These are phyloP conservation scores for Nyleta sp. DNA, from an alignment of 2,888 invertebrate genomes.

Conservation along the genomic window DNA sequence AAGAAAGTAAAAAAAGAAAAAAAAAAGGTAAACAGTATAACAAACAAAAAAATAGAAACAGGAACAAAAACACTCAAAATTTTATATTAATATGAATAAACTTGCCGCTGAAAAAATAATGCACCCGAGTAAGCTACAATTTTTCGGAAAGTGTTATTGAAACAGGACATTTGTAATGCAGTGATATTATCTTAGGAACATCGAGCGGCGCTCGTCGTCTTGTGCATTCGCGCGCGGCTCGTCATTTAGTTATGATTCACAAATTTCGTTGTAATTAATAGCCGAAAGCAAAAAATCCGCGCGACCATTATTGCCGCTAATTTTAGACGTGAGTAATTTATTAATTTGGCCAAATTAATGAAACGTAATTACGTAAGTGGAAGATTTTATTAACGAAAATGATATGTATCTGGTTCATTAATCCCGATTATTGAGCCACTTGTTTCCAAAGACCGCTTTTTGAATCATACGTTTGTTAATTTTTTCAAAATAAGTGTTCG, in stretches of 20 bases:
- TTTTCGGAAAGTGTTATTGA: constrained; percentile 54
- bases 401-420: not conserved
- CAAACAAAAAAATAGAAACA: not conserved
- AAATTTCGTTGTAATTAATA: constrained; percentile 24
- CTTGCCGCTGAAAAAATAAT: constrained; percentile 49
- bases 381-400: not conserved
- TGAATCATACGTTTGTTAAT: no score
- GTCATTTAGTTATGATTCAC: constrained; percentile 29
- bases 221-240: constrained; percentile 18
- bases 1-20: no score
- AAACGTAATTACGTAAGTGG: not conserved
- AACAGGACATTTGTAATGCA: constrained; percentile 45
- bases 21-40: no score
- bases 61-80: constrained; percentile 27
- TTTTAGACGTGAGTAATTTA: constrained; percentile 22
- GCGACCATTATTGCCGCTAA: not conserved
- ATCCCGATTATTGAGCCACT: no score
- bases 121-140: constrained; percentile 5
- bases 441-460: no score
- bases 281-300: not conserved
- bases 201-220: not conserved
- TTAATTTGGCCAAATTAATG: constrained; percentile 17
- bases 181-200: constrained; percentile 40
- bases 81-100: constrained; percentile 50
- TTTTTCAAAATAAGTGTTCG: no score